Evolutionary conservation across 2,797 vertebrate species (phyloP).

Genomic region (Coregonus ussuriensis): DNA sequence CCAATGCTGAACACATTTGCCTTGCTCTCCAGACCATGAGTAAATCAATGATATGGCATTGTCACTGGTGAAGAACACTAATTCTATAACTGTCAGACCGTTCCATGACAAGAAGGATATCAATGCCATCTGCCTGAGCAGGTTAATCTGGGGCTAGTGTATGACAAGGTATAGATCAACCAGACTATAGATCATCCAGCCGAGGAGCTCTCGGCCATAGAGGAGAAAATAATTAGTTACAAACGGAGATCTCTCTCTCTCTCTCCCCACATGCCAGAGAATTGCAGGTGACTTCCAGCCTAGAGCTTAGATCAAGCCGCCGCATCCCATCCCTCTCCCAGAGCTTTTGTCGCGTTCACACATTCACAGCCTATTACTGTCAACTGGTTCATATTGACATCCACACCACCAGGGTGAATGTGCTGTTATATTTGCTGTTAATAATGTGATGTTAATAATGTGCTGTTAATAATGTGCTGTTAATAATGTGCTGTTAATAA

Average conservation of each 20-base stretch:
- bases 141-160: background rate
- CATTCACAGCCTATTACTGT: conserved; percentile 46
- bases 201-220: conserved; percentile 32
- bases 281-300: conserved; percentile 6
- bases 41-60: background rate
- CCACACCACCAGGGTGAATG: background rate
- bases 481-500: no score
- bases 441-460: no score
- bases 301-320: conserved; percentile 39
- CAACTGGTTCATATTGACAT: background rate
- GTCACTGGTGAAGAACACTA: background rate
- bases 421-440: background rate
- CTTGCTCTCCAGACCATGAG: background rate
- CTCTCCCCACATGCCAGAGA: background rate
- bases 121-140: background rate
- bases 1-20: background rate
- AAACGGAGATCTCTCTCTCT: conserved; percentile 23
- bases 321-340: conserved; percentile 33
- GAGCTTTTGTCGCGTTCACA: conserved; percentile 13
- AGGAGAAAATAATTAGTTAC: conserved; percentile 34
- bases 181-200: background rate
- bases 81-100: background rate
- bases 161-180: background rate
- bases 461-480: no score
- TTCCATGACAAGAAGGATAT: background rate